These are phyloP conservation scores for Epinotia nisella DNA, from an alignment of 2,888 invertebrate genomes.

Conservation along the genomic window DNA sequence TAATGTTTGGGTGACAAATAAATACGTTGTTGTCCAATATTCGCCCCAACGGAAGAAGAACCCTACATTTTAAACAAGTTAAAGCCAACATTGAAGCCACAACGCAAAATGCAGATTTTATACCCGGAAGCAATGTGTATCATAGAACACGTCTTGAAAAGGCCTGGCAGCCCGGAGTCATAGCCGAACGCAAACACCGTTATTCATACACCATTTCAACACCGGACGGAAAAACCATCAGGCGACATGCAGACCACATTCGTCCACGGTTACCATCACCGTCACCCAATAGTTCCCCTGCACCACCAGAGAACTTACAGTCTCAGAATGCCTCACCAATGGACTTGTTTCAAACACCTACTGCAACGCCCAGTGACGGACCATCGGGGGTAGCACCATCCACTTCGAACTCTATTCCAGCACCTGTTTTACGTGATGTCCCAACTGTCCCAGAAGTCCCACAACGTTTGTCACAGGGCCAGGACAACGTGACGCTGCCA, in stretches of 20 bases:
- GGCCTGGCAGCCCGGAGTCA: constrained; percentile 15
- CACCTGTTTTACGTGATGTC: no score
- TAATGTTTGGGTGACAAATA: constrained; percentile 27
- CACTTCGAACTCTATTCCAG: no score
- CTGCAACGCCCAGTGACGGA: no score
- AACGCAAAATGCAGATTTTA: neutral
- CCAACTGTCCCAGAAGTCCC: no score
- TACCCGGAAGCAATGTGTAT: neutral
- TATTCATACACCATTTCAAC: neutral
- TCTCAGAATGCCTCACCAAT: no score
- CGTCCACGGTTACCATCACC: no score
- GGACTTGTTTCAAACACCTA: no score
- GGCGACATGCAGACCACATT: neutral
- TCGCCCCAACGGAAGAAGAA: constrained; percentile 3
- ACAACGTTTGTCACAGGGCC: no score
- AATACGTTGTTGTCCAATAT: neutral
- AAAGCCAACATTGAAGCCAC: neutral
- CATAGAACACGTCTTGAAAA: constrained; percentile 6
- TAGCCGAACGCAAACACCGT: constrained; percentile 1
- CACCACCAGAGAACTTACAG: no score
- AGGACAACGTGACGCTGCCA: no score
- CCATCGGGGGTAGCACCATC: no score
- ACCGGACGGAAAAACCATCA: neutral
- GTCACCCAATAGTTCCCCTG: no score
- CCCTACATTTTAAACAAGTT: constrained; percentile 5